Conservation (phyloP, 2,797 vertebrate genomes). For the Thalassophryne amazonica region DNA sequence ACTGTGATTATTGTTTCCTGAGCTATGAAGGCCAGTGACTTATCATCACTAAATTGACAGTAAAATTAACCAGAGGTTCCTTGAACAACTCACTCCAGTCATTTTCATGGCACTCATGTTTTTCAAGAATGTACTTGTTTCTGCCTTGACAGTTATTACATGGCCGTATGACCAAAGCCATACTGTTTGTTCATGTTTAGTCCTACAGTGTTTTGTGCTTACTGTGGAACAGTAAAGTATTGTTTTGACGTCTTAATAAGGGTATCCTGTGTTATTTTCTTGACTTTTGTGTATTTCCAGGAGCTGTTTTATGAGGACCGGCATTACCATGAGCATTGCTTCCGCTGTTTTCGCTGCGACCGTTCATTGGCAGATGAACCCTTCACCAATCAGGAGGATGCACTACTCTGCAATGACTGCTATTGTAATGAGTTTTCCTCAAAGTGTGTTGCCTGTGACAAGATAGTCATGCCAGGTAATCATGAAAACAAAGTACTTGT, state of each 20-base stretch:
- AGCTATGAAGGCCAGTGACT: conserved; percentile 37
- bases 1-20: conserved; percentile 14
- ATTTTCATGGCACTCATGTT: conserved; percentile 23
- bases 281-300: conserved; percentile 68
- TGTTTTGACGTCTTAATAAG: too few relatives aligned
- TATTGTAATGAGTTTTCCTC: conserved; percentile 98
- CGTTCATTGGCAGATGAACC: conserved; percentile 93
- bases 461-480: conserved; percentile 96
- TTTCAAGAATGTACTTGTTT: conserved; percentile 8
- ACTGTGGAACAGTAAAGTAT: neutral
- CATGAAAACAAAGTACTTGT: too few relatives aligned
- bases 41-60: conserved; percentile 35
- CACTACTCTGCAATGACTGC: conserved; percentile 95
- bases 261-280: neutral
- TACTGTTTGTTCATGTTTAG: neutral
- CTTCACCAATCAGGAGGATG: conserved; percentile 94
- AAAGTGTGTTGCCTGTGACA: conserved; percentile 93
- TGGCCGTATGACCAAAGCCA: conserved; percentile 30
- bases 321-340: conserved; percentile 97
- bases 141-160: conserved; percentile 28
- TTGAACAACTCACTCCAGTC: too few relatives aligned
- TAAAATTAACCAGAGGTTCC: conserved; percentile 50
- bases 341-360: conserved; percentile 96
- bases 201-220: neutral
- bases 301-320: conserved; percentile 97